Conservation (phyloP, 2,888 invertebrate genomes). For the Diaperis boleti region DNA sequence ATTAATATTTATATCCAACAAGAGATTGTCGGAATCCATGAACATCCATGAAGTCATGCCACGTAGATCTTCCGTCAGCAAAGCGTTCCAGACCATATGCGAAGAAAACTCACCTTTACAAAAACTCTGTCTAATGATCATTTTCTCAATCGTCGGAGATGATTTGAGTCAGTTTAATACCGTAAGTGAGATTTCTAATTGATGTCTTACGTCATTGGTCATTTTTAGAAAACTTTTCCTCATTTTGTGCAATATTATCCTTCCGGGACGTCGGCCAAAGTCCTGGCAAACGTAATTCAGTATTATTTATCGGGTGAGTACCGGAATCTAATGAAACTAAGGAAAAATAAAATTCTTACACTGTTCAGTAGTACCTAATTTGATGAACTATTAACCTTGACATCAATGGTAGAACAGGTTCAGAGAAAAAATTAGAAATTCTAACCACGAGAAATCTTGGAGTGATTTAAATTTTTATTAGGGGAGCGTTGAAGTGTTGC, state of each 20-base stretch:
- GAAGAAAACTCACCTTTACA: slow-evolving; percentile 65
- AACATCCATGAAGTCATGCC: slow-evolving; percentile 61
- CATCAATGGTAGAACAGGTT: no score
- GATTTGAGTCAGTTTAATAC: slow-evolving; percentile 71
- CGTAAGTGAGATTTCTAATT: slow-evolving; percentile 59
- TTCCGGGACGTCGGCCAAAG: slow-evolving; percentile 68
- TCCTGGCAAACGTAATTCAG: slow-evolving; percentile 65
- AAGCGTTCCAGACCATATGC: slow-evolving; percentile 64
- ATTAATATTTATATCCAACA: not conserved
- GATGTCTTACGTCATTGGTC: not conserved
- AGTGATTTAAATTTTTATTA: no score
- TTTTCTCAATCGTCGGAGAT: slow-evolving; percentile 73
- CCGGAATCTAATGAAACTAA: not conserved
- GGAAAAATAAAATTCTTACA: not conserved
- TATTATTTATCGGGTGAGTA: slow-evolving; percentile 57
- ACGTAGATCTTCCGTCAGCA: slow-evolving; percentile 54
- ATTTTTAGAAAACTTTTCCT: slow-evolving; percentile 59
- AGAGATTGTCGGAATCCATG: slow-evolving; percentile 52
- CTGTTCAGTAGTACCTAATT: no score
- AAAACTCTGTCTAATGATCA: slow-evolving; percentile 70
- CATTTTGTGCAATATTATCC: slow-evolving; percentile 63
- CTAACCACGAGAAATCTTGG: no score
- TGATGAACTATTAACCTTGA: no score
- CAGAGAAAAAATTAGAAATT: no score
- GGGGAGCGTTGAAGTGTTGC: no score